These are phyloP conservation scores for Nemopilema nomurai DNA, from an alignment of 30 jellyfish, hydroid and myxozoan genomes.

Conservation along the genomic window DNA sequence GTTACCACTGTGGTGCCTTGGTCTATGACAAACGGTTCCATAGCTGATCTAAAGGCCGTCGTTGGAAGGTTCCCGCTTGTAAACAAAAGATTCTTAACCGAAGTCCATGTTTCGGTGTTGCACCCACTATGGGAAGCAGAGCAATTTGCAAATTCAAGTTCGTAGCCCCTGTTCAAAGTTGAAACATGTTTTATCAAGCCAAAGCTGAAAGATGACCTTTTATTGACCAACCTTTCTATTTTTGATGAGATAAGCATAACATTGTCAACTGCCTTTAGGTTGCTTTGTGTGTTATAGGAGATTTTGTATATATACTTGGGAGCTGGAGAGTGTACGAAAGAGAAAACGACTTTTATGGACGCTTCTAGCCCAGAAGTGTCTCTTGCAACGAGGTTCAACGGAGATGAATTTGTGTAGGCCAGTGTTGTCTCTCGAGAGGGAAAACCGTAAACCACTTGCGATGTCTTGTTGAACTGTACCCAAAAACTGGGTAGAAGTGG, in stretches of 20 bases:
- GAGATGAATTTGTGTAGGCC: not conserved
- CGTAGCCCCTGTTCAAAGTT: not conserved
- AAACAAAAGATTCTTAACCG: constrained; percentile 32
- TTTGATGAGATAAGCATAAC: constrained; percentile 9
- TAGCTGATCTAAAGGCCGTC: constrained; percentile 30
- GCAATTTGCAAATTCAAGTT: constrained; percentile 66
- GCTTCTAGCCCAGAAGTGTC: constrained; percentile 75
- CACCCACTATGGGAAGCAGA: constrained; percentile 81
- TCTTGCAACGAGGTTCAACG: constrained; percentile 44
- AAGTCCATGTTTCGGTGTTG: constrained; percentile 38
- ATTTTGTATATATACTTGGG: constrained; percentile 57
- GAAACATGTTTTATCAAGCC: constrained; percentile 38
- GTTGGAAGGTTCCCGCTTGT: constrained; percentile 38
- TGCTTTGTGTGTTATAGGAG: not conserved
- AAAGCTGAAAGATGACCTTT: constrained; percentile 16
- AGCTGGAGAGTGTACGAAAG: constrained; percentile 30
- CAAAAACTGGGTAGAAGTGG: constrained; percentile 38
- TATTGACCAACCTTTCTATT: constrained; percentile 8
- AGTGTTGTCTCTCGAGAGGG: constrained; percentile 46
- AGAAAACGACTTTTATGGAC: constrained; percentile 21
- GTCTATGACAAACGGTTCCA: constrained; percentile 33
- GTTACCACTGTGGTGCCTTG: constrained; percentile 18
- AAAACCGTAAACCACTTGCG: constrained; percentile 62
- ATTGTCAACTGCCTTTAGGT: not conserved
- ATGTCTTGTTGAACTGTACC: constrained; percentile 69